Conservation (phyloP, 2,113 vertebrate genomes). For the Cromileptes altivelis region DNA sequence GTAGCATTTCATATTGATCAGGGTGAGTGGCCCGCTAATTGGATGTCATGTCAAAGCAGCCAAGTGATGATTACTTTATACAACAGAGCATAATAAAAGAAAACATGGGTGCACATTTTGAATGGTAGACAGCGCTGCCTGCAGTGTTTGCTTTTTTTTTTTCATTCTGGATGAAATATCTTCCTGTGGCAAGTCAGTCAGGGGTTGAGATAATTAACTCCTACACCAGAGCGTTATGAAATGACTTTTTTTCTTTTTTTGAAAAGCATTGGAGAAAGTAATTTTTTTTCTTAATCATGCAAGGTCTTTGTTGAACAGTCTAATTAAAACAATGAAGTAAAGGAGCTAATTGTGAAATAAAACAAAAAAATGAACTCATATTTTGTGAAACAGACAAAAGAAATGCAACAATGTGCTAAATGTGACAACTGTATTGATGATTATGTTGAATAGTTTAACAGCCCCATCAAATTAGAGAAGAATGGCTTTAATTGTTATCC, state of each 20-base stretch:
- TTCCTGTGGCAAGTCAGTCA: conserved; percentile 38
- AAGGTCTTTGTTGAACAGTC: conserved; percentile 43
- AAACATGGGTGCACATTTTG: conserved; percentile 7
- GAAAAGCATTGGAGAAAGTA: conserved; percentile 29
- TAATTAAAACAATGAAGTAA: conserved; percentile 47
- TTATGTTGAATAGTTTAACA: conserved; percentile 48
- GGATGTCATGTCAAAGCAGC: conserved; percentile 45
- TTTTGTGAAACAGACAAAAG: conserved; percentile 32
- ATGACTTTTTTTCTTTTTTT: neutral
- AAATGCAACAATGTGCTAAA: conserved; percentile 25
- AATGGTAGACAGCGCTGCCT: neutral
- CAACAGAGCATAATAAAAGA: conserved; percentile 28
- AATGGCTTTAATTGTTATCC: conserved; percentile 48
- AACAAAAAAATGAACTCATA: conserved; percentile 8
- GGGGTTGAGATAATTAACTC: conserved; percentile 59
- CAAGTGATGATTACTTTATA: conserved; percentile 42
- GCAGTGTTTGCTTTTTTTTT: neutral
- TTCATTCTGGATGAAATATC: conserved; percentile 13
- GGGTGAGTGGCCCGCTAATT: conserved; percentile 58
- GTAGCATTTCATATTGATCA: conserved; percentile 66
- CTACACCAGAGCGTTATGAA: conserved; percentile 28
- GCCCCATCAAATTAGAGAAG: conserved; percentile 23
- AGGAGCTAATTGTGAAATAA: conserved; percentile 28
- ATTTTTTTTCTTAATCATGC: conserved; percentile 39
- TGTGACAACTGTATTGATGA: conserved; percentile 50